Evolutionary conservation across 1,140 invertebrate genomes (phyloP).

Genomic region (Zaprionus vittiger): DNA sequence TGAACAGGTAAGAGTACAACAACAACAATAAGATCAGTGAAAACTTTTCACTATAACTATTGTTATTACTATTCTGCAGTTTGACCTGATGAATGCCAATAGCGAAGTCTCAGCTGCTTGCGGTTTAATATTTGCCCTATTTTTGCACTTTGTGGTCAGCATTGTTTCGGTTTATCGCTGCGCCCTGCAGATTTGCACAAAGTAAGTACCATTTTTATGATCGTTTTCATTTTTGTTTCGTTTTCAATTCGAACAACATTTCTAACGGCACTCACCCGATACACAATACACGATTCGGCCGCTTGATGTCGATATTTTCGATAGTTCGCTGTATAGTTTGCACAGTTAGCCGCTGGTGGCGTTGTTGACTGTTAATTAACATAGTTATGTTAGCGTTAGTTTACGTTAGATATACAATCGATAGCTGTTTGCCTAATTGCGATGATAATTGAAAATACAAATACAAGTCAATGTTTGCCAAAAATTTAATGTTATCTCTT

Average conservation of each 20-base stretch:
- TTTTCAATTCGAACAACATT: slow-evolving; percentile 5
- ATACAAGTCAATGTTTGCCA: not conserved
- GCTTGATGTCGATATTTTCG: slow-evolving; percentile 7
- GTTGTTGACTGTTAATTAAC: slow-evolving; percentile 31
- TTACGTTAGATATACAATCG: slow-evolving; percentile 3
- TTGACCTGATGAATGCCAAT: slow-evolving; percentile 70
- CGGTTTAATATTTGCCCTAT: slow-evolving; percentile 76
- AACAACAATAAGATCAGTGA: slow-evolving; percentile 2
- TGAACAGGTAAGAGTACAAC: slow-evolving; percentile 30
- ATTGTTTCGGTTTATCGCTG: slow-evolving; percentile 81
- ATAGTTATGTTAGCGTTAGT: slow-evolving; percentile 1
- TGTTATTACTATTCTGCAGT: slow-evolving; percentile 43
- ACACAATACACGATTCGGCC: not conserved
- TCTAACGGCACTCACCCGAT: slow-evolving; percentile 3
- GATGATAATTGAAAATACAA: slow-evolving; percentile 4
- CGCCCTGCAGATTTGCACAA: slow-evolving; percentile 77
- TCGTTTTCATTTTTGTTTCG: not conserved
- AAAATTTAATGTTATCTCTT: not conserved
- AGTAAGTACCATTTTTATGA: slow-evolving; percentile 62
- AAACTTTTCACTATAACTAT: slow-evolving; percentile 23
- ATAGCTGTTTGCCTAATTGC: not conserved
- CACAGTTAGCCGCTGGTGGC: slow-evolving; percentile 16
- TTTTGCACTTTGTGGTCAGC: slow-evolving; percentile 81
- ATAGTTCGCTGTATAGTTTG: slow-evolving; percentile 20
- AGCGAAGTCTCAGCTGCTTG: slow-evolving; percentile 77